Conservation (phyloP, 2,113 vertebrate genomes). For the Ceuthmochares aereus region DNA sequence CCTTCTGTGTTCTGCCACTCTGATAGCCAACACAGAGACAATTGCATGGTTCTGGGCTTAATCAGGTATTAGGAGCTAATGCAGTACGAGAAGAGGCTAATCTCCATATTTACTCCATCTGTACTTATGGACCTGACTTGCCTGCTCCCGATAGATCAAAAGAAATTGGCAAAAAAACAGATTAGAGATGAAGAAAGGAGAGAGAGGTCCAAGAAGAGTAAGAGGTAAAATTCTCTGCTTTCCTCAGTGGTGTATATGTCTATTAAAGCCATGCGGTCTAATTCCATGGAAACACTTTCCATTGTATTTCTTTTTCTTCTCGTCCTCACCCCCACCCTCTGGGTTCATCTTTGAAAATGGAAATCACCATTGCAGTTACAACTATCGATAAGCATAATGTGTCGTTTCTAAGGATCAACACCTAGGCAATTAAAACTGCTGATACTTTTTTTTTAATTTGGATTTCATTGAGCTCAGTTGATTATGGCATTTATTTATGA, state of each 20-base stretch:
- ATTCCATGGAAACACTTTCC: conserved; percentile 69
- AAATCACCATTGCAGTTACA: conserved; percentile 41
- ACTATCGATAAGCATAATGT: background rate
- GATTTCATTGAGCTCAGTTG: background rate
- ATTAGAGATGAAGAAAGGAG: conserved; percentile 85
- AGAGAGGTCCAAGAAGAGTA: conserved; percentile 70
- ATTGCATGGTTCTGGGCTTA: conserved; percentile 91
- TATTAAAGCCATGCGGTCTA: conserved; percentile 72
- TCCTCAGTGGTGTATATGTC: conserved; percentile 71
- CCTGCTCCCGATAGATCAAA: conserved; percentile 90
- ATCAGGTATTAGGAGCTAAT: conserved; percentile 97
- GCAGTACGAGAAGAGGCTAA: conserved; percentile 91
- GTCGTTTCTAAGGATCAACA: background rate
- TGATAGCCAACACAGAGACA: conserved; percentile 91
- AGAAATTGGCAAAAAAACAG: conserved; percentile 90
- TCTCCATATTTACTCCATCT: conserved; percentile 98
- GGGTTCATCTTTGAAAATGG: conserved; percentile 39
- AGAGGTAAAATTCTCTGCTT: conserved; percentile 81
- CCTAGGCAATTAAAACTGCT: background rate
- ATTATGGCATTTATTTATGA: background rate
- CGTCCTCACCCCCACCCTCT: background rate
- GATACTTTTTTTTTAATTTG: background rate
- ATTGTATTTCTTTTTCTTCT: conserved; percentile 59
- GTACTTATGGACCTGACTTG: conserved; percentile 87
- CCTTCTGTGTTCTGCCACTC: conserved; percentile 86